Evolutionary conservation across 2,888 invertebrate genomes (phyloP), one percentile per base, ranked within the genome.

Genomic region (Drosophila bunnanda): DNA sequence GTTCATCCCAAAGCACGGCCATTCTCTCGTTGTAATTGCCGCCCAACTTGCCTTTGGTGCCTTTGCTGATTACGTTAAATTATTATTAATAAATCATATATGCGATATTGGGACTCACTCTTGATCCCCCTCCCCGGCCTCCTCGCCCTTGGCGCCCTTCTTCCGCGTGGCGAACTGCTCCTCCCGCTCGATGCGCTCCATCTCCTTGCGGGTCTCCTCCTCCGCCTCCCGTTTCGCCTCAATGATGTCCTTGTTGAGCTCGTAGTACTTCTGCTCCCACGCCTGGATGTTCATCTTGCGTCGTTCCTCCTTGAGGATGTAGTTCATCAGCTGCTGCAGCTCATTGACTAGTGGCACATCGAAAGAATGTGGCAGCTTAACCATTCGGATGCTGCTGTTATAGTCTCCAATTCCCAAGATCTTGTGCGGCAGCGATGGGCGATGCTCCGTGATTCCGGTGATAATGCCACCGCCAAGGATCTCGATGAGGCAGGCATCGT

Each of bases 321-420:
- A 94, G 0, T 79, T 84, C 77, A 93, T 90, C 85, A 94, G 60
- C 88, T 75, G 89, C 80, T 87, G 83, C 25, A 92, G 75, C 80
- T 94, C 94, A 48, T 90, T 79, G 9, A 92, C 82, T 76, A 93
- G 91, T 76, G 93, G 92, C 30, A 92, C 91, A 88, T 93, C 93
- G 84, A 94, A 94, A 80, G 93, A 93, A 10, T 91, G 90, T 0
- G 95, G 95, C 53, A 94, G 89, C 46, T 93, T 91, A 80, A 95
- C 95, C 92, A 96, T 93, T 78, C 95, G 93, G 56, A 96, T 94
- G 3, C 94, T 94, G 20, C 96, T 96, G 77, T 95, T 95, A 43
- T 93, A 93, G 85, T 96, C 96, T 55, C 95, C 95, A 30, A 96
- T 94, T 9, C 95, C 96, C 0, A 96, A 92, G 44, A 95, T 93